Conservation (phyloP, 2,888 invertebrate species). For the Panorpa germanica region DNA sequence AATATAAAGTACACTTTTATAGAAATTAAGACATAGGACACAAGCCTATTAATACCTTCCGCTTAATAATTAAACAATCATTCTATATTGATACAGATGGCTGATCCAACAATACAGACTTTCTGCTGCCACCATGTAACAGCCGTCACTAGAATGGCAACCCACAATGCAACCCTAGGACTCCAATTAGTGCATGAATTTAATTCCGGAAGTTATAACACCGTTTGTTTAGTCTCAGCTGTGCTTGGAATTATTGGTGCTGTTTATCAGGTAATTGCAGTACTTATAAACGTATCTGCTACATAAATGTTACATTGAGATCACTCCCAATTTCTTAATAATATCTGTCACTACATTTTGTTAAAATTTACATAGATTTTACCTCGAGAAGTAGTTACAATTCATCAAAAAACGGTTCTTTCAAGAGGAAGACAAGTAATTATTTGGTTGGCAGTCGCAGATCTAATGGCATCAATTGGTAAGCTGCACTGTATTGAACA, state of each 20-base stretch:
- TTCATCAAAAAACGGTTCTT: too few species aligned
- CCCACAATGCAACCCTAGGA: too few species aligned
- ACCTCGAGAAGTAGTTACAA: slow-evolving; percentile 5
- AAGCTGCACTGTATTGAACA: slow-evolving; percentile 13
- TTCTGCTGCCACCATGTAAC: slow-evolving; percentile 58
- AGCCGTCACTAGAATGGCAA: slow-evolving; percentile 42
- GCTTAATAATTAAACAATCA: too few species aligned
- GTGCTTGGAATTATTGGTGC: slow-evolving; percentile 55
- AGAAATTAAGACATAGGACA: too few species aligned
- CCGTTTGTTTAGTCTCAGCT: slow-evolving; percentile 53
- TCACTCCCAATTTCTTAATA: slow-evolving; percentile 1
- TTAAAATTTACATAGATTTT: slow-evolving; percentile 7
- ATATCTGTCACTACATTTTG: neutral
- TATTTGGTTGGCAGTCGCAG: slow-evolving; percentile 60
- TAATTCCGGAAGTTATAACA: slow-evolving; percentile 54
- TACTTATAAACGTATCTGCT: neutral
- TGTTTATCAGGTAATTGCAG: slow-evolving; percentile 44
- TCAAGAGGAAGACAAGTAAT: slow-evolving; percentile 54
- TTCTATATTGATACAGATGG: slow-evolving; percentile 30
- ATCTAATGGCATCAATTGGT: slow-evolving; percentile 62
- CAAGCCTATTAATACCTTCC: too few species aligned
- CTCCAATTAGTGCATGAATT: too few species aligned
- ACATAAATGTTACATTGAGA: neutral
- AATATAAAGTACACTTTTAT: too few species aligned
- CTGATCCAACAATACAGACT: slow-evolving; percentile 70